Evolutionary conservation across 1,140 invertebrate species (phyloP), one percentile per base, ranked within the genome.

Genomic region (Drosophila arizonae): DNA sequence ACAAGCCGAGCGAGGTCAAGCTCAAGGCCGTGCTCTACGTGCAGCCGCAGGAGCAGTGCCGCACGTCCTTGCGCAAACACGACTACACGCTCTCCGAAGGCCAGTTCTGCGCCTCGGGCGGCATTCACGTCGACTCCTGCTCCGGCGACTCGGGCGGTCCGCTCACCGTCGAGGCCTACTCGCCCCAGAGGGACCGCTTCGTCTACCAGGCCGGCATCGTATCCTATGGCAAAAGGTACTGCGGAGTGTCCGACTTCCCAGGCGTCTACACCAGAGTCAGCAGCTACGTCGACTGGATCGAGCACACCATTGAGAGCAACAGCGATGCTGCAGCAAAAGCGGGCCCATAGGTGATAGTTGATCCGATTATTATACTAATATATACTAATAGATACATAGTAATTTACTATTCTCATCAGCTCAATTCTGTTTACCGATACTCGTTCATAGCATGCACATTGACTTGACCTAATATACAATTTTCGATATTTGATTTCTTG

Each of bases 141-240:
- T 51, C 51, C 6, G 88, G 88, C 6, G 89, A 90, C 28, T 90
- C 89, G 3, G 89, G 89, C 15, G 84, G 89, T 0, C 89, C 89
- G 1, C 66, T 90, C 3, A 89, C 89, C 39, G 63, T 72, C 4
- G 74, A 81, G 41, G 70, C 50, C 0, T 70, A 45, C 6, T 76
- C 82, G 5, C 36, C 71, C 10, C 24, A 30, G 4, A 48, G 67
- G n/a, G 52, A 81, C 41, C 60, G 72, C 1, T 77, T 46, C 21
- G 85, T 77, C 21, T 88, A 84, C 6, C 45, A 77, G 10, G 82
- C 76, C 4, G 82, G 82, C 5, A 57, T 87, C 5, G 82, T 88
- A 1, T 87, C 82, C 4, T 79, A 60, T 8, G 82, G 82, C 3
- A 55, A 68, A 8, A 13, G 48, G 0, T 3, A 28, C 0, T 87